phyloP scores from a whole-genome alignment of 2,797 vertebrate genomes.

The Cetoscarus ocellatus region DNA sequence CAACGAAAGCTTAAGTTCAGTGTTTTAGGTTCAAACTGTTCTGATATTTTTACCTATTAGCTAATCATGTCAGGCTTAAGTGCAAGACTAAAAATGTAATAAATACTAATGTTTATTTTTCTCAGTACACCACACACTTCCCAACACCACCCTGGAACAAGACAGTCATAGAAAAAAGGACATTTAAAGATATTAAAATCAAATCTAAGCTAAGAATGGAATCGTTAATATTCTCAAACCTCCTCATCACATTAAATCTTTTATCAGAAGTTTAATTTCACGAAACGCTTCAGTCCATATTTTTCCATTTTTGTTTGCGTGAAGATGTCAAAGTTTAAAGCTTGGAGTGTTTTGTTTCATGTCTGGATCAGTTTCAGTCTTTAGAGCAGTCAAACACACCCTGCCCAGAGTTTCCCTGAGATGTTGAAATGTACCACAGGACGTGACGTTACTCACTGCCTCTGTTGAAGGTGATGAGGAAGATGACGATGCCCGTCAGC shows the following conservation, averaged over 20 bases:
- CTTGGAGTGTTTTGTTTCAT: conserved; percentile 9
- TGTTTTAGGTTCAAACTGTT: too few relatives aligned
- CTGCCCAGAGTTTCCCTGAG: not conserved
- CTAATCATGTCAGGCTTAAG: not conserved
- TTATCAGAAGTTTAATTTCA: not conserved
- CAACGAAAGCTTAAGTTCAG: not conserved
- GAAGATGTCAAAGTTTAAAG: not conserved
- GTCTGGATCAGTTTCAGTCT: conserved; percentile 19
- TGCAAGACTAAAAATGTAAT: not conserved
- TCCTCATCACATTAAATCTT: not conserved
- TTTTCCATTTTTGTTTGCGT: too few relatives aligned
- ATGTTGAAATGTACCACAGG: not conserved
- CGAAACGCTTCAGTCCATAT: not conserved
- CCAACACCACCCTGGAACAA: too few relatives aligned
- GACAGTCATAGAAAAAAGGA: too few relatives aligned
- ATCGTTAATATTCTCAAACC: not conserved
- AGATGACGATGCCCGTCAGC: conserved; percentile 67
- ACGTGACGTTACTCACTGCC: not conserved
- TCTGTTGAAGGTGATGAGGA: conserved; percentile 27
- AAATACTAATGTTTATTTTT: not conserved
- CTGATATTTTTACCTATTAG: too few relatives aligned
- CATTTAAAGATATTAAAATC: too few relatives aligned
- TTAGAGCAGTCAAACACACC: conserved; percentile 2
- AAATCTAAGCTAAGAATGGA: too few relatives aligned
- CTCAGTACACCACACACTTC: not conserved